Conservation (phyloP, 2,888 invertebrate genomes). For the Iphiclides podalirius region DNA sequence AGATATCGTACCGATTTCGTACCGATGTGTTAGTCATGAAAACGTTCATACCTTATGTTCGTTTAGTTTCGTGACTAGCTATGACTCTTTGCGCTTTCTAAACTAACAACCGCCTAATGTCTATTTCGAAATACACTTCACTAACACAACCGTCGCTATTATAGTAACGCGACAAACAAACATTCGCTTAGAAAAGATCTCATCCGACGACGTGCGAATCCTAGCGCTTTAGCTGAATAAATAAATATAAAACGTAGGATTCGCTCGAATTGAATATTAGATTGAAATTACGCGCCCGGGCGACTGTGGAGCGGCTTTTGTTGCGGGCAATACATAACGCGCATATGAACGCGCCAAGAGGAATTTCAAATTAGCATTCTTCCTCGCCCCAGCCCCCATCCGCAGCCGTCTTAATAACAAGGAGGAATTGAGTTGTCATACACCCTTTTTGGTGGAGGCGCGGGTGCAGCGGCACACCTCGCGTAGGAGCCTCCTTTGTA, state of each 20-base stretch:
- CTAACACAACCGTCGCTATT: too few relatives aligned
- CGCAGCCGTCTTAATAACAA: slow-evolving; percentile 75
- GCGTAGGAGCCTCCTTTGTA: slow-evolving; percentile 77
- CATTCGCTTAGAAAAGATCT: slow-evolving; percentile 37
- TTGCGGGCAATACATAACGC: slow-evolving; percentile 77
- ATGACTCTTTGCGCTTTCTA: too few relatives aligned
- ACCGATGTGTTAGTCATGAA: slow-evolving; percentile 22
- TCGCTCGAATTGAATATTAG: slow-evolving; percentile 78
- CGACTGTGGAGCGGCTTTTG: slow-evolving; percentile 70
- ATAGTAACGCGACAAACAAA: too few relatives aligned
- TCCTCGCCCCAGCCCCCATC: slow-evolving; percentile 63
- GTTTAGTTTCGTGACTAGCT: too few relatives aligned
- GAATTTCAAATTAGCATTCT: slow-evolving; percentile 80
- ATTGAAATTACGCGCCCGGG: slow-evolving; percentile 77
- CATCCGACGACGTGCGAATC: slow-evolving; percentile 49
- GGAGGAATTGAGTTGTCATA: slow-evolving; percentile 79
- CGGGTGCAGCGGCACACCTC: slow-evolving; percentile 74
- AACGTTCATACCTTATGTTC: too few relatives aligned
- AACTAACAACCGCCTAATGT: too few relatives aligned
- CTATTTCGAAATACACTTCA: too few relatives aligned
- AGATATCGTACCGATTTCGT: slow-evolving; percentile 54
- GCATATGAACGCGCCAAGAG: slow-evolving; percentile 76
- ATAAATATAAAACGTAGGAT: slow-evolving; percentile 71
- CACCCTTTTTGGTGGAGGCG: slow-evolving; percentile 72
- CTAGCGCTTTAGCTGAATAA: slow-evolving; percentile 53